Conservation (phyloP, 2,113 vertebrate species). For the Aepyceros melampus region DNA sequence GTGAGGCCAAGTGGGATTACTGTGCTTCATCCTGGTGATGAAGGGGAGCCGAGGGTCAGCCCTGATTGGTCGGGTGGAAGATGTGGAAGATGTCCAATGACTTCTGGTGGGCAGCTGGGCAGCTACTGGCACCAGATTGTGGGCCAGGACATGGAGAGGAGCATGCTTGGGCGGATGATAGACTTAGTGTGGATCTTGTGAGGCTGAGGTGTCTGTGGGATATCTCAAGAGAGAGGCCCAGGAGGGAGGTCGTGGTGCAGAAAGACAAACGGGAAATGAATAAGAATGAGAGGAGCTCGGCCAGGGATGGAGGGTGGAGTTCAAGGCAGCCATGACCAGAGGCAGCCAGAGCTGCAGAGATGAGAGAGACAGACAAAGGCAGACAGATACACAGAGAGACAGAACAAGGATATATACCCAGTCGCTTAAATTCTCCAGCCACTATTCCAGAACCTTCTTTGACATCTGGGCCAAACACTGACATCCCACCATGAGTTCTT, state of each 20-base stretch:
- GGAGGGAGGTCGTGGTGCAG: neutral
- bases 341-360: neutral
- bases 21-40: neutral
- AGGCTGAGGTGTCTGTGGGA: neutral
- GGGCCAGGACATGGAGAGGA: too few species aligned
- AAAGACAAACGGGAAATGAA: neutral
- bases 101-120: neutral
- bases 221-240: neutral
- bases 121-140: neutral
- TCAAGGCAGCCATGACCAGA: neutral
- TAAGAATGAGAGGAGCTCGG: neutral
- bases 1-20: neutral
- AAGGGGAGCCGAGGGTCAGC: neutral
- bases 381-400: neutral
- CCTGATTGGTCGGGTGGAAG: neutral
- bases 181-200: neutral
- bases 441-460: neutral
- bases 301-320: neutral
- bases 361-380: neutral
- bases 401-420: neutral
- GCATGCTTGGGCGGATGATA: neutral
- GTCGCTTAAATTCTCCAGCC: neutral
- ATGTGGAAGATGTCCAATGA: accelerated
- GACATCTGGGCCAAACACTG: neutral
- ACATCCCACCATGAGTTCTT: neutral